Conservation (phyloP, 2,113 vertebrate genomes). For the Micromys minutus region DNA sequence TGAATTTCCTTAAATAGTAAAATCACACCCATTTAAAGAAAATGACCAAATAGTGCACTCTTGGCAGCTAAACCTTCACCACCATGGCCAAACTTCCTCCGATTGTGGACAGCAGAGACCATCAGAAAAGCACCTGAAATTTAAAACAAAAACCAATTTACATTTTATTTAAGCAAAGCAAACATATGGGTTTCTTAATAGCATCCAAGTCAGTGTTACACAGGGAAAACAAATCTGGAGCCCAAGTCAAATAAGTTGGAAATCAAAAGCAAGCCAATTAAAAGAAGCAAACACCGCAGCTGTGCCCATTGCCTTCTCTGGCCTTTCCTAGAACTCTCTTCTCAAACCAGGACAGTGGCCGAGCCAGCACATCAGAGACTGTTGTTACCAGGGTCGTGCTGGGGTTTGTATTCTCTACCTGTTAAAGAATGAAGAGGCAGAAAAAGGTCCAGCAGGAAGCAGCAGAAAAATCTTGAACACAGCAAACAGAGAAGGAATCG, state of each 20-base stretch:
- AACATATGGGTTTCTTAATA: constrained; percentile 55
- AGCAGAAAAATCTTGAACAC: background rate
- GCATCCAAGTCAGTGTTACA: constrained; percentile 57
- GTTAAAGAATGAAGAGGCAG: background rate
- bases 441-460: background rate
- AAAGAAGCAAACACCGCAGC: constrained; percentile 24
- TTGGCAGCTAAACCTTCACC: background rate
- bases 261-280: constrained; percentile 46
- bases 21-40: constrained; percentile 9
- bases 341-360: background rate
- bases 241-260: constrained; percentile 20
- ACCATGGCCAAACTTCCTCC: background rate
- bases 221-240: constrained; percentile 66
- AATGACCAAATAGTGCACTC: background rate
- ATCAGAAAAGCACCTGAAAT: constrained; percentile 48
- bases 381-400: background rate
- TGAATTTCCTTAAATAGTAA: background rate
- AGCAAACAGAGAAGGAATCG: background rate
- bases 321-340: background rate
- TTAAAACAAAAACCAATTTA: constrained; percentile 62
- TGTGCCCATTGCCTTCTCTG: background rate
- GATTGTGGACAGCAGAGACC: background rate
- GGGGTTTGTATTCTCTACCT: background rate
- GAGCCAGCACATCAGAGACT: background rate
- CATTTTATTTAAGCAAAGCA: constrained; percentile 55